Evolutionary conservation across 2,888 invertebrate genomes (phyloP), one percentile per base, ranked within the genome.

Genomic region (Orthosia gracilis): DNA sequence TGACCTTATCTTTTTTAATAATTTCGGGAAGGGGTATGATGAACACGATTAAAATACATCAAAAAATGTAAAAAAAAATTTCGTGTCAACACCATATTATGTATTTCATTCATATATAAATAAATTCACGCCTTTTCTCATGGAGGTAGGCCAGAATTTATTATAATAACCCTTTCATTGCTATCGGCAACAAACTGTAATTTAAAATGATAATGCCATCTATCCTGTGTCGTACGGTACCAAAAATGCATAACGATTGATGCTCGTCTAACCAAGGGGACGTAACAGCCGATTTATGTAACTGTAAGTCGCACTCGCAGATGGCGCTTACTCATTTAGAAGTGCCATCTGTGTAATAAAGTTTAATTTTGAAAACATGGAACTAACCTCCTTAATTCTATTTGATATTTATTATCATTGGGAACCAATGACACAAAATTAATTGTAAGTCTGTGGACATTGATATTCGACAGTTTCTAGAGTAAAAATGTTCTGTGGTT

Each of bases 311-410:
- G 5, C 17, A 21, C 4, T 7, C 21, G n/a, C 12, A 81, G 81
- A 78, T 81, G 79, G 81, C 79, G 61, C 50, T 68, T 5, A 21
- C 18, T n/a, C 2, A 12, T 11, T 1, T 1, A 47, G 23, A 31
- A 57, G 49, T 59, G 68, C 49, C 75, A 75, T 82, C 82, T 82
- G 23, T 52, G 3, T 18, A 55, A n/a, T 5, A 31, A 21, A n/a
- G 68, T 0, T 31, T 0, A 0, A 13, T 52, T 64, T 55, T 26
- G 5, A 23, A 58, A 50, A 55, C 17, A n/a, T 0, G 11, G 2
- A 55, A 17, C 7, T 18, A 47, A 68, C 26, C 68, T 74, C 57
- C 26, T 55, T 74, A 50, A 23, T 49, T 11, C 13, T 12, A 3
- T 11, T 23, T 68, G 52, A 62, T 64, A 65, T 72, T 59, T 68